These are phyloP conservation scores for Dryocosmus kuriphilus DNA, from an alignment of 2,888 invertebrate genomes.

Conservation along the genomic window DNA sequence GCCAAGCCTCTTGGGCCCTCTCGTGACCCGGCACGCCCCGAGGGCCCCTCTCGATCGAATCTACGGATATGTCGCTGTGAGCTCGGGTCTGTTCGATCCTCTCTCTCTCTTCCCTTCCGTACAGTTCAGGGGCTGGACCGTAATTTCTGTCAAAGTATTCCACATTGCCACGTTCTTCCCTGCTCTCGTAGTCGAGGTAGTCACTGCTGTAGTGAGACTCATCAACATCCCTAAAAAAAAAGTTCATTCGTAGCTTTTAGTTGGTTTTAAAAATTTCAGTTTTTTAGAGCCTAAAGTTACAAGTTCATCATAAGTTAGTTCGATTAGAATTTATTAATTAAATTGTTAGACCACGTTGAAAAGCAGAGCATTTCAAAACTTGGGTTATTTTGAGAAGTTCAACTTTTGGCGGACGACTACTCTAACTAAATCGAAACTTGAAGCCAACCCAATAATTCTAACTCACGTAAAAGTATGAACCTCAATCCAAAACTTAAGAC, in stretches of 20 bases:
- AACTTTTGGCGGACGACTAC: too few relatives aligned
- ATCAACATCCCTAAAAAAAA: conserved; percentile 76
- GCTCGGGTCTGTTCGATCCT: conserved; percentile 74
- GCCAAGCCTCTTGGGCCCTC: conserved; percentile 82
- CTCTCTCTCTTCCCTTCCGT: conserved; percentile 67
- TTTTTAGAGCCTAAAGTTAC: too few relatives aligned
- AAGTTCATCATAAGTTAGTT: too few relatives aligned
- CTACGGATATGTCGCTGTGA: conserved; percentile 86
- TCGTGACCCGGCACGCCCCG: conserved; percentile 72
- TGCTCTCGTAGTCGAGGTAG: conserved; percentile 82
- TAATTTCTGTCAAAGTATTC: conserved; percentile 76
- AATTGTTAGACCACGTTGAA: too few relatives aligned
- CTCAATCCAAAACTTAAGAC: too few relatives aligned
- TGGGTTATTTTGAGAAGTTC: too few relatives aligned
- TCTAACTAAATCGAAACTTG: too few relatives aligned
- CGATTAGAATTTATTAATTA: too few relatives aligned
- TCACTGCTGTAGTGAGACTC: conserved; percentile 80
- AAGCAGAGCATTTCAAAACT: too few relatives aligned
- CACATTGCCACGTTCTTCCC: conserved; percentile 73
- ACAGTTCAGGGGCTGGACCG: conserved; percentile 76
- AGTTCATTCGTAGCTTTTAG: background rate
- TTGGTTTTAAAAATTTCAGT: too few relatives aligned
- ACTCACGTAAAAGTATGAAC: too few relatives aligned
- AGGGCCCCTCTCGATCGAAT: conserved; percentile 83
- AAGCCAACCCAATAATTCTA: too few relatives aligned